These are phyloP conservation scores for Micronycteris hirsuta DNA, from an alignment of 2,113 vertebrate genomes.

Conservation along the genomic window DNA sequence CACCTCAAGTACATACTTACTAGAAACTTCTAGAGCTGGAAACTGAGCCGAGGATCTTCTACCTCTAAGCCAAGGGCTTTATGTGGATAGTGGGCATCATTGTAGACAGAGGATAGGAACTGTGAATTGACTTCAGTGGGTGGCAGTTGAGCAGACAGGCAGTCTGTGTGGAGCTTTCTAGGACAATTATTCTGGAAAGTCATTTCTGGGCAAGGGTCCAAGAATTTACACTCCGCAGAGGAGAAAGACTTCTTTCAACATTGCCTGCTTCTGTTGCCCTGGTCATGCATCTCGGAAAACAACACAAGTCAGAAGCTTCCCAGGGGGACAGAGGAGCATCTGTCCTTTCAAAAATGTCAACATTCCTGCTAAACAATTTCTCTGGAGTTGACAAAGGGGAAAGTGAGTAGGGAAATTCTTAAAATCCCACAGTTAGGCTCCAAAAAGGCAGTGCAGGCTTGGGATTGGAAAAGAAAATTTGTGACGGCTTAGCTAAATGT, in stretches of 20 bases:
- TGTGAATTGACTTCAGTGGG: background rate
- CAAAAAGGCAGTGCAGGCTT: constrained; percentile 11
- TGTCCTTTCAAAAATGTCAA: constrained; percentile 30
- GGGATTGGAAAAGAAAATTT: background rate
- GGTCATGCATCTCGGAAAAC: constrained; percentile 35
- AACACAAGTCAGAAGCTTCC: constrained; percentile 24
- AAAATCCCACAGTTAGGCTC: background rate
- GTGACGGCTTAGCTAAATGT: background rate
- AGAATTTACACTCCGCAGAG: constrained; percentile 30
- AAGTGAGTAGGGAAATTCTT: background rate
- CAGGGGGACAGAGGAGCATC: constrained; percentile 47
- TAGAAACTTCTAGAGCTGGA: constrained; percentile 24
- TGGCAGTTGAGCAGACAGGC: constrained; percentile 29
- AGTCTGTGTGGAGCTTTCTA: constrained; percentile 59
- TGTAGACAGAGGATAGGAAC: background rate
- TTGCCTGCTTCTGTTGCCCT: background rate
- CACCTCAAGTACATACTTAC: constrained; percentile 4
- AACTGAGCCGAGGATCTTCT: background rate
- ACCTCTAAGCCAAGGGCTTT: background rate
- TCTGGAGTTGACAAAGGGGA: constrained; percentile 9
- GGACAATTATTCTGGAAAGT: constrained; percentile 71
- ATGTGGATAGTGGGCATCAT: background rate
- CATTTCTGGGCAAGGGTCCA: constrained; percentile 71
- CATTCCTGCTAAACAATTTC: constrained; percentile 42
- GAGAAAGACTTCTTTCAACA: constrained; percentile 66